phyloP scores from a whole-genome alignment of 37 sponge, comb jelly and placozoan species.

The Oopsacas minuta region DNA sequence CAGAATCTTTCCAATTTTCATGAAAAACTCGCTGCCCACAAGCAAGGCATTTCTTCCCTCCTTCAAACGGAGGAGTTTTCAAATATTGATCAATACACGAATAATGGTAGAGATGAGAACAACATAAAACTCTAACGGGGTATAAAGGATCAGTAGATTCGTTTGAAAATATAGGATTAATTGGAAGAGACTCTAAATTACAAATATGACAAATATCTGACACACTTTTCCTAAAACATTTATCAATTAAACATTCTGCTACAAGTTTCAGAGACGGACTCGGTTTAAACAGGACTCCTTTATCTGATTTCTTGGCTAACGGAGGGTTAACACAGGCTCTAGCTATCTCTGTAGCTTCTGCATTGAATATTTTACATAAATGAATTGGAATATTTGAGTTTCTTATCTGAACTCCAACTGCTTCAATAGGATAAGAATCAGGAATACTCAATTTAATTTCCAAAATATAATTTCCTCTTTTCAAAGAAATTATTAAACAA shows the following conservation, averaged over 20 bases:
- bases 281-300: constrained; percentile 60
- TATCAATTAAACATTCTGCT: constrained; percentile 44
- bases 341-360: constrained; percentile 47
- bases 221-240: constrained; percentile 47
- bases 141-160: not conserved
- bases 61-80: constrained; percentile 83
- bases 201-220: constrained; percentile 61
- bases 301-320: constrained; percentile 45
- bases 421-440: constrained; percentile 26
- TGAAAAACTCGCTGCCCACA: constrained; percentile 78
- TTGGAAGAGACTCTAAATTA: constrained; percentile 47
- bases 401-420: constrained; percentile 54
- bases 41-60: constrained; percentile 72
- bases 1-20: constrained; percentile 66
- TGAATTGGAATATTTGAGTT: constrained; percentile 64
- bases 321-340: constrained; percentile 75
- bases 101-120: constrained; percentile 73
- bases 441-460: not conserved
- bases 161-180: constrained; percentile 34
- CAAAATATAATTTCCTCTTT: not conserved
- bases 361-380: constrained; percentile 36
- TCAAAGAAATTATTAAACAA: not conserved
- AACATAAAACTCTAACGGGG: constrained; percentile 59
- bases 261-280: constrained; percentile 53
- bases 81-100: constrained; percentile 65